Conservation (phyloP, 1,140 invertebrate species). For the Eriocheir sinensis region DNA sequence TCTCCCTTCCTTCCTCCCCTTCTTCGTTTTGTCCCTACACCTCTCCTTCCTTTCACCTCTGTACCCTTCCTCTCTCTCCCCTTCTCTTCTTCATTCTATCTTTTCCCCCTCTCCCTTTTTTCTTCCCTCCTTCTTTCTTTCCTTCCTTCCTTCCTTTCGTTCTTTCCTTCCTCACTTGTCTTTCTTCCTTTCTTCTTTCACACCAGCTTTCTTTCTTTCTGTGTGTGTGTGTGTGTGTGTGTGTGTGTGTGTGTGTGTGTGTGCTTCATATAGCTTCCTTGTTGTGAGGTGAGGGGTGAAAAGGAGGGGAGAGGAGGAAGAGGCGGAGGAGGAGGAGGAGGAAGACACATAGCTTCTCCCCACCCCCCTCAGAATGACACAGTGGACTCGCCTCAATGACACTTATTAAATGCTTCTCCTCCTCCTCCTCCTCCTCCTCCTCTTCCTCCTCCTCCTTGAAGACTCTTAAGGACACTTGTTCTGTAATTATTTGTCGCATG, state of each 20-base stretch:
- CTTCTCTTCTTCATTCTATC: background rate
- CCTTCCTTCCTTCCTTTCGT: background rate
- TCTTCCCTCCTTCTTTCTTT: too few species aligned
- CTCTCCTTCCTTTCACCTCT: background rate
- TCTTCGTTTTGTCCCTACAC: background rate
- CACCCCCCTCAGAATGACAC: background rate
- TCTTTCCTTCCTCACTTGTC: too few species aligned
- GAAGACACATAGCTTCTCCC: background rate
- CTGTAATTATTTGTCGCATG: constrained; percentile 70
- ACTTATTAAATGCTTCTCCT: constrained; percentile 57
- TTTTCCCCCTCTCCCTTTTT: background rate
- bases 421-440: background rate
- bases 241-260: too few species aligned
- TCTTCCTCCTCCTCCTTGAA: background rate
- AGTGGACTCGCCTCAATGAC: constrained; percentile 14
- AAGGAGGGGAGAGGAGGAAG: too few species aligned
- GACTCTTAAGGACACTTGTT: constrained; percentile 56
- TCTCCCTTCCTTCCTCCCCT: background rate
- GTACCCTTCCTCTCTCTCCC: background rate
- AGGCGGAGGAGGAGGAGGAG: background rate
- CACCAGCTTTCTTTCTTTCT: too few species aligned
- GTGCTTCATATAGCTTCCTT: too few species aligned
- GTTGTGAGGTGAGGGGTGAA: too few species aligned
- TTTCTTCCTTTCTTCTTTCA: background rate
- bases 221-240: too few species aligned